Base-by-base conservation (phyloP, 2,888 invertebrate genomes). In the Itoplectis maculator region DNA sequence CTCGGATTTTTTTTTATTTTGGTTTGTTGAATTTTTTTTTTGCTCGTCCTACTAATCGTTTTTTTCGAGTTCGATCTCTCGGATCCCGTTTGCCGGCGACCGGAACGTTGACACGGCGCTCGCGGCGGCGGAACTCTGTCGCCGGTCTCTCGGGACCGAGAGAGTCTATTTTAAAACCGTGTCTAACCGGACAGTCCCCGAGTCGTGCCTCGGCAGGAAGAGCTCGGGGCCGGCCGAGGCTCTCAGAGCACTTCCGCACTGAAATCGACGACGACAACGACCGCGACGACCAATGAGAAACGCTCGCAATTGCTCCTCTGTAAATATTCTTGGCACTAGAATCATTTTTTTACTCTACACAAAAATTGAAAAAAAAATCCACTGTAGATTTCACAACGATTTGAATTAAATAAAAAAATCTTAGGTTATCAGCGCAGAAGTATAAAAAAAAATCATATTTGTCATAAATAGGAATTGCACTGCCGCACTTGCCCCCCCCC, bases 151-250 rank as follows among this genome's bases (percentile, higher is more conserved):
- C 29, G 29, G 45, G 23, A 37, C 42, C 49, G 66, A 35, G 54
- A n/a, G 20, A 11, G 66, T 79, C 73, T 79, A 79, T 79, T 79
- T 79, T 68, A 35, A 59, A 45, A 61, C 66, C 40, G 23, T 54
- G 20, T 54, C 23, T 23, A 54, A 54, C 54, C 54, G 54, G 54
- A 54, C 23, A 29, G 29, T 29, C 23, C 23, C 23, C 23, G n/a
- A 54, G 54, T 23, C 23, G 54, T 11, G 54, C 5, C 23, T 23
- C 23, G 20, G 23, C 54, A 54, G 23, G 54, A 54, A 54, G 54
- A 54, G 23, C 23, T 11, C 9, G 23, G 13, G 54, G 23, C 5
- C 11, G 5, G 18, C n/a, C 51, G 51, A 9, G 51, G 9, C 20
- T 51, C n/a, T 7, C 23, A 54, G 23, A n/a, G 23, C 23, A 54